Evolutionary conservation across 2,113 vertebrate species (phyloP).

Genomic region (Brachyhypopomus occidentalis): DNA sequence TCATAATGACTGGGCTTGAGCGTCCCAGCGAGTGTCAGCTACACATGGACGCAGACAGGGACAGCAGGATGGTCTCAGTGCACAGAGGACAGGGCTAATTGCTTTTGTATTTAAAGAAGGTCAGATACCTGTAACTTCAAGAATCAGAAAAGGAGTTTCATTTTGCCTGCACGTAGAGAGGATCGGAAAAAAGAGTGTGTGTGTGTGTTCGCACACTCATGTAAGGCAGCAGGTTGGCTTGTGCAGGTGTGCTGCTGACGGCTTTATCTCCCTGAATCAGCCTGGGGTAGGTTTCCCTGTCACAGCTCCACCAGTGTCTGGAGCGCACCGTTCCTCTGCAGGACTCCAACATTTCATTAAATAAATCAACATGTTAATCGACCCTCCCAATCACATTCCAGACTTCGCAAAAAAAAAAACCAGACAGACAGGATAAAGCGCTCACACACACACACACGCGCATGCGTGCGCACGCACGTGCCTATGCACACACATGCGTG

Average conservation of each 20-base stretch:
- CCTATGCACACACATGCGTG: no score
- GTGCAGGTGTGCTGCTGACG: conserved; percentile 70
- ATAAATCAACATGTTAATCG: conserved; percentile 51
- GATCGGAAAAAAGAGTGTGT: conserved; percentile 22
- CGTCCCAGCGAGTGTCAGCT: not conserved
- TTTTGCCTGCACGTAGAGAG: not conserved
- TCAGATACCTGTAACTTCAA: not conserved
- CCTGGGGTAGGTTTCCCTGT: conserved; percentile 37
- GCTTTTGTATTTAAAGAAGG: not conserved
- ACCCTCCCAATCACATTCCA: conserved; percentile 23
- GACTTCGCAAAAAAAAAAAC: conserved; percentile 26
- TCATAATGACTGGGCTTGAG: not conserved
- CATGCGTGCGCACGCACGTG: not conserved
- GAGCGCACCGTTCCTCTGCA: conserved; percentile 47
- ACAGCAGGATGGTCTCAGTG: not conserved
- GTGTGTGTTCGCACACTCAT: conserved; percentile 48
- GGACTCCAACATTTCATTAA: conserved; percentile 49
- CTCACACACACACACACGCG: not conserved
- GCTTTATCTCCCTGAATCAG: conserved; percentile 68
- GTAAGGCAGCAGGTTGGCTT: conserved; percentile 43
- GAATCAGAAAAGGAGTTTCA: not conserved
- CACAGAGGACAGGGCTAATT: not conserved
- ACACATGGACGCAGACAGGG: conserved; percentile 6
- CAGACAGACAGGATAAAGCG: not conserved
- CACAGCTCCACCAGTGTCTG: conserved; percentile 41